phyloP scores from a whole-genome alignment of 1,140 invertebrate species.

The Caenorhabditis briggsae region DNA sequence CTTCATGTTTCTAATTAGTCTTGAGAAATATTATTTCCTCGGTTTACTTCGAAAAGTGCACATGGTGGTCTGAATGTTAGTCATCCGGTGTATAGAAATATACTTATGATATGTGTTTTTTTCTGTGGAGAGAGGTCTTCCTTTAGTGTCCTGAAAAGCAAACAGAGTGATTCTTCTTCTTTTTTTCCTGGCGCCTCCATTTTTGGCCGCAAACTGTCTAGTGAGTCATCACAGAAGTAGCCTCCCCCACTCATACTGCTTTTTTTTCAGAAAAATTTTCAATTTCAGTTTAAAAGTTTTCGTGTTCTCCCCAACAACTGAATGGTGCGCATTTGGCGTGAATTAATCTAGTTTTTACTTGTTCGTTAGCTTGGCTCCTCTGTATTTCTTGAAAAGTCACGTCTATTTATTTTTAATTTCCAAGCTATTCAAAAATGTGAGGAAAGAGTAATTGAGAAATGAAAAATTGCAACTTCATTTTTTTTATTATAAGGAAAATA shows the following conservation, averaged over 20 bases:
- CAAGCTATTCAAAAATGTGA: too few species aligned
- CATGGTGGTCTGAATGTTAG: neutral
- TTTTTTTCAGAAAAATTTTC: constrained; percentile 17
- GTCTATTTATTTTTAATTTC: too few species aligned
- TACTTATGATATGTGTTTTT: neutral
- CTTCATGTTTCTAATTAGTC: constrained; percentile 34
- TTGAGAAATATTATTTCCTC: neutral
- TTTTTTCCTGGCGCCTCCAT: constrained; percentile 15
- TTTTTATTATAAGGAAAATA: too few species aligned
- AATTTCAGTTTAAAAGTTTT: neutral
- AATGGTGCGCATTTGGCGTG: too few species aligned
- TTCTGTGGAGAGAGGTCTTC: neutral
- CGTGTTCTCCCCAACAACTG: too few species aligned
- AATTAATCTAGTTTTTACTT: too few species aligned
- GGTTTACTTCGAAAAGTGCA: neutral
- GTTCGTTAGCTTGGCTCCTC: too few species aligned
- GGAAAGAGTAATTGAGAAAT: too few species aligned
- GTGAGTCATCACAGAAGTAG: constrained; percentile 37
- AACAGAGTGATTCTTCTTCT: constrained; percentile 22
- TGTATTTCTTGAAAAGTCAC: too few species aligned
- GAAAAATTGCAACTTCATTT: too few species aligned
- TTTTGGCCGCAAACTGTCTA: constrained; percentile 44
- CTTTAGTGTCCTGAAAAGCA: constrained; percentile 40
- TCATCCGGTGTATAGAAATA: too few species aligned
- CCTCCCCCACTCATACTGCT: neutral